phyloP scores from a whole-genome alignment of 2,888 invertebrate species.

The Chloroclysta siterata region DNA sequence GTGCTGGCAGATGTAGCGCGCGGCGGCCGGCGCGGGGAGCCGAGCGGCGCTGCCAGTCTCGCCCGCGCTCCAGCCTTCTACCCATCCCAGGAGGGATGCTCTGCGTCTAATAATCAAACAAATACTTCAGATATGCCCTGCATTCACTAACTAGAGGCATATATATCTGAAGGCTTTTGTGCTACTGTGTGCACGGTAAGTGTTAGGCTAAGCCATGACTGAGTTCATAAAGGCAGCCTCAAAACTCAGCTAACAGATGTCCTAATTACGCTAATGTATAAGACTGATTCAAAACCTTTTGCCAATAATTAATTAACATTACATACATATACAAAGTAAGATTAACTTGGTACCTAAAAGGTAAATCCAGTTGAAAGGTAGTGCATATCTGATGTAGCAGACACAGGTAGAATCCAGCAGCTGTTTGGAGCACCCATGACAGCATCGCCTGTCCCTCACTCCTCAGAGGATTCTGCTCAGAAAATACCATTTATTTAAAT shows the following conservation, averaged over 20 bases:
- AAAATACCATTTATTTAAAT: not conserved
- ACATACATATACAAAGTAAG: too few species aligned
- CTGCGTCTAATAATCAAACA: slow-evolving; percentile 59
- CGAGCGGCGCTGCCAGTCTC: slow-evolving; percentile 47
- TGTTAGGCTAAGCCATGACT: too few species aligned
- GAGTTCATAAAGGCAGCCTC: too few species aligned
- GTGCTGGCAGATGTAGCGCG: slow-evolving; percentile 94
- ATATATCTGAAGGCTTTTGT: too few species aligned
- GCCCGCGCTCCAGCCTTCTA: slow-evolving; percentile 74
- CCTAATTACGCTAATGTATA: too few species aligned
- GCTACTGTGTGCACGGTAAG: too few species aligned
- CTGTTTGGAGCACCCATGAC: slow-evolving; percentile 92
- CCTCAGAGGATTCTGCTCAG: slow-evolving; percentile 87
- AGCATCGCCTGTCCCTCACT: slow-evolving; percentile 91
- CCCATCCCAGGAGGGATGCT: slow-evolving; percentile 72
- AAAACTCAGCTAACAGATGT: too few species aligned
- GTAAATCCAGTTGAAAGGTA: slow-evolving; percentile 91
- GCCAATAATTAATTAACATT: too few species aligned
- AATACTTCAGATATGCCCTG: too few species aligned
- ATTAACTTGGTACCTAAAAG: slow-evolving; percentile 82
- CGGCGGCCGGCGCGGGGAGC: slow-evolving; percentile 88
- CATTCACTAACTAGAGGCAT: too few species aligned
- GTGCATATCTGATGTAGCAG: slow-evolving; percentile 93
- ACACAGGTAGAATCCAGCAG: slow-evolving; percentile 93
- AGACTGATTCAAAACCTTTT: not conserved